Conservation (phyloP, 2,113 vertebrate genomes). For the Pteropus alecto region DNA sequence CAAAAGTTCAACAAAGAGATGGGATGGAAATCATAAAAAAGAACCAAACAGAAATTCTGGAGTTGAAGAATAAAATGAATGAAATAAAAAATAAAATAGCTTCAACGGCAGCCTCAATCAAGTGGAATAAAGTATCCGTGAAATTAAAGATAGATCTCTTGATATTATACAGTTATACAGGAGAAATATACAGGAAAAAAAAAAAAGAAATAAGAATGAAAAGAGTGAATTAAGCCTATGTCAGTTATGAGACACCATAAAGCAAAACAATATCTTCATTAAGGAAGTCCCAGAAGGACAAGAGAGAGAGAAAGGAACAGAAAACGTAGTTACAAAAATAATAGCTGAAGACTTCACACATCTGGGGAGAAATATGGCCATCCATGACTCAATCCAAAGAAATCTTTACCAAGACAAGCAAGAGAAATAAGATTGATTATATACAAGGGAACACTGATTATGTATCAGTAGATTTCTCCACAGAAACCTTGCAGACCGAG, state of each 20-base stretch:
- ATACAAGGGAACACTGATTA: neutral
- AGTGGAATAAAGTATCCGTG: neutral
- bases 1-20: neutral
- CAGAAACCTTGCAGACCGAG: neutral
- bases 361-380: neutral
- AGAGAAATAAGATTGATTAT: neutral
- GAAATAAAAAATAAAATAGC: neutral
- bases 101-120: neutral
- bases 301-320: neutral
- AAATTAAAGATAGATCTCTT: neutral
- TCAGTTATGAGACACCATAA: neutral
- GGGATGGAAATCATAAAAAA: neutral
- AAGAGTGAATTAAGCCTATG: neutral
- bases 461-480: neutral
- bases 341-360: neutral
- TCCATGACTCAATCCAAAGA: neutral
- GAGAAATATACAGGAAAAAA: neutral
- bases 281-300: neutral
- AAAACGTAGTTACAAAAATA: neutral
- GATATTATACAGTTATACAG: neutral
- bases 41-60: neutral
- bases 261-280: neutral
- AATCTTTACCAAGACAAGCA: neutral
- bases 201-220: neutral
- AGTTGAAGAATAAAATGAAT: neutral